Base-by-base conservation (phyloP, 2,113 vertebrate genomes). In the Cercocebus atys region DNA sequence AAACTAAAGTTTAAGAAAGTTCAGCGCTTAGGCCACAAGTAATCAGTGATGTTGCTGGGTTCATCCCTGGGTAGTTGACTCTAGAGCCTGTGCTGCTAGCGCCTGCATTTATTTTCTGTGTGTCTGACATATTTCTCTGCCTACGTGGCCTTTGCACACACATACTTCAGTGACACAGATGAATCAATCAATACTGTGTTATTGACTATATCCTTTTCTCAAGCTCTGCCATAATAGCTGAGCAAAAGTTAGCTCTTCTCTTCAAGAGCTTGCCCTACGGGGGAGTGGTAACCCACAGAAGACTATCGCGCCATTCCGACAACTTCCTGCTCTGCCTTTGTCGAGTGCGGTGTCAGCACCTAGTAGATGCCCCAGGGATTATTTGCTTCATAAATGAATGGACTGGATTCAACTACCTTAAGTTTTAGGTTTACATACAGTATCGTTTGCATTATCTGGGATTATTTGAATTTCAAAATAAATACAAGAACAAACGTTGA, bases 161-260 rank as follows among this genome's bases (percentile, higher is more conserved):
- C 23, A 0, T 5, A 4, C 16, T 1, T 11, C 27, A 12, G 35
- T n/a, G 47, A 1, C 1, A 10, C 0, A 9, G 38, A 20, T 10
- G 10, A 22, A 5, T 30, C 8, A 10, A 0, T 35, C 5, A 27
- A 27, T 6, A 1, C 32, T 12, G 6, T 2, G 40, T 43, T 25
- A 0, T 1, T 11, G 43, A 5, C 50, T 18, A 2, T 11, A 1
- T 43, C 61, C 64, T 66, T 4, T 64, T 43, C 30, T 27, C 43
- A 30, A 47, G 87, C 87, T 23, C 5, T 3, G n/a, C 32, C 1
- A 0, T 40, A 5, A 22, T 3, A 20, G 32, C 25, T 8, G 70
- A 35, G 1, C 38, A 30, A 8, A 35, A 20, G 20, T 18, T 14
- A 11, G 18, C 64, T 40, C 6, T 2, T 2, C 32, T 66, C 9